Evolutionary conservation across 1,140 invertebrate species (phyloP).

Genomic region (Drosophila sucinea): DNA sequence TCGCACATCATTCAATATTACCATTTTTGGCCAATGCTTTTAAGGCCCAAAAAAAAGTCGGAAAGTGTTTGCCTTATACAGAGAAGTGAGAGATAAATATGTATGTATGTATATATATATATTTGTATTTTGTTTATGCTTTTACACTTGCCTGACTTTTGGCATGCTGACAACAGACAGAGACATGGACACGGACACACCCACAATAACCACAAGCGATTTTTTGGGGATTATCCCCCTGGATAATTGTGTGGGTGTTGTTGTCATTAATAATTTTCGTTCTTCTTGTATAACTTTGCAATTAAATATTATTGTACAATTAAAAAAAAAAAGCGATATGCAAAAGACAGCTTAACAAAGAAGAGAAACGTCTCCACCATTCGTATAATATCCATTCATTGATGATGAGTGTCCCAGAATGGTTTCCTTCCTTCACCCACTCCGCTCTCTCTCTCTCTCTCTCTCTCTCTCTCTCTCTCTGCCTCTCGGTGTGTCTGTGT

Average conservation of each 20-base stretch:
- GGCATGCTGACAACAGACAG: slow-evolving; percentile 47
- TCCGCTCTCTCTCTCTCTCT: too few species aligned
- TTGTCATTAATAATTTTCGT: slow-evolving; percentile 60
- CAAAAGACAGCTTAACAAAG: slow-evolving; percentile 57
- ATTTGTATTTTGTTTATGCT: slow-evolving; percentile 50
- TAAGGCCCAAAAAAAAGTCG: slow-evolving; percentile 46
- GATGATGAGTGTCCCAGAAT: slow-evolving; percentile 33
- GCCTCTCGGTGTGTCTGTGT: slow-evolving; percentile 33
- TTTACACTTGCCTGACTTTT: slow-evolving; percentile 58
- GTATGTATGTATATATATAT: slow-evolving; percentile 21
- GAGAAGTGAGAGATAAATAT: slow-evolving; percentile 4
- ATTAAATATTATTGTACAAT: slow-evolving; percentile 80
- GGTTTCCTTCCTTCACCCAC: background rate
- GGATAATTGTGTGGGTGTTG: slow-evolving; percentile 33
- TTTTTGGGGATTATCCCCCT: slow-evolving; percentile 49
- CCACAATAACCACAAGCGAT: slow-evolving; percentile 10
- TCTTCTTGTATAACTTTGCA: slow-evolving; percentile 55
- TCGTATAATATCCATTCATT: slow-evolving; percentile 63
- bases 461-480: background rate
- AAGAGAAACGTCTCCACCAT: slow-evolving; percentile 38
- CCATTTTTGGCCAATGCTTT: slow-evolving; percentile 54
- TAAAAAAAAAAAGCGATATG: slow-evolving; percentile 51
- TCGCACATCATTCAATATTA: slow-evolving; percentile 54
- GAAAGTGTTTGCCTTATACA: slow-evolving; percentile 51
- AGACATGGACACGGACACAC: background rate